These are phyloP conservation scores for Darwinula stevensoni DNA, from an alignment of 2,888 invertebrate genomes.

Conservation along the genomic window DNA sequence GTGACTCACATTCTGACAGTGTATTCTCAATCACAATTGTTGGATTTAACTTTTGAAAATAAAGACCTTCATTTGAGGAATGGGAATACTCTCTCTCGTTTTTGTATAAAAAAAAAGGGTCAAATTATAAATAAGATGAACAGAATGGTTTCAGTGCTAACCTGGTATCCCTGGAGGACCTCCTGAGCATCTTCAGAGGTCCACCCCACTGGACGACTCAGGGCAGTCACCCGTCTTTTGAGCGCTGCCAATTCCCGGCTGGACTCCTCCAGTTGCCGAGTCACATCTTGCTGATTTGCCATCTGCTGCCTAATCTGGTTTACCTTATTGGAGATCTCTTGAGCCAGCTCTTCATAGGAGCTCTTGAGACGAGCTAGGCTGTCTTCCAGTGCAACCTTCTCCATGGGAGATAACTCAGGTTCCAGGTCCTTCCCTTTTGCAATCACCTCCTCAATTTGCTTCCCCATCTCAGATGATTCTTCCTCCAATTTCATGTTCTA, in stretches of 20 bases:
- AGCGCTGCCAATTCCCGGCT: conserved; percentile 45
- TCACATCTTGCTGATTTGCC: conserved; percentile 47
- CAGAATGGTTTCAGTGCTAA: conserved; percentile 8
- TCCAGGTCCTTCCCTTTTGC: conserved; percentile 50
- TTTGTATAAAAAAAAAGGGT: too few species aligned
- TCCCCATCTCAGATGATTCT: conserved; percentile 36
- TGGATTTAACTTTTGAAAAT: neutral
- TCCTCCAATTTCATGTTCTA: conserved; percentile 40
- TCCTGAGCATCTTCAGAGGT: conserved; percentile 64
- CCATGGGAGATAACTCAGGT: conserved; percentile 50
- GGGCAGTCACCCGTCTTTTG: conserved; percentile 47
- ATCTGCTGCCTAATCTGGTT: too few species aligned
- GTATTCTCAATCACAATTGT: too few species aligned
- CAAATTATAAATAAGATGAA: too few species aligned
- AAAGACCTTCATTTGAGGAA: neutral
- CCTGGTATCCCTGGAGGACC: conserved; percentile 21
- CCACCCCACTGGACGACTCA: conserved; percentile 59
- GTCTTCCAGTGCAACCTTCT: conserved; percentile 50
- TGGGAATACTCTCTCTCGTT: conserved; percentile 3
- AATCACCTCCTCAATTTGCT: conserved; percentile 37
- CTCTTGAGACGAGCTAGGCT: too few species aligned
- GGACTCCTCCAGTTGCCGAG: conserved; percentile 44
- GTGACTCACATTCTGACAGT: too few species aligned
- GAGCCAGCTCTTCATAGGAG: too few species aligned
- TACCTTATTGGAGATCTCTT: too few species aligned